Base-by-base conservation (phyloP, 2,888 invertebrate genomes). In the Drosophila colorata region DNA sequence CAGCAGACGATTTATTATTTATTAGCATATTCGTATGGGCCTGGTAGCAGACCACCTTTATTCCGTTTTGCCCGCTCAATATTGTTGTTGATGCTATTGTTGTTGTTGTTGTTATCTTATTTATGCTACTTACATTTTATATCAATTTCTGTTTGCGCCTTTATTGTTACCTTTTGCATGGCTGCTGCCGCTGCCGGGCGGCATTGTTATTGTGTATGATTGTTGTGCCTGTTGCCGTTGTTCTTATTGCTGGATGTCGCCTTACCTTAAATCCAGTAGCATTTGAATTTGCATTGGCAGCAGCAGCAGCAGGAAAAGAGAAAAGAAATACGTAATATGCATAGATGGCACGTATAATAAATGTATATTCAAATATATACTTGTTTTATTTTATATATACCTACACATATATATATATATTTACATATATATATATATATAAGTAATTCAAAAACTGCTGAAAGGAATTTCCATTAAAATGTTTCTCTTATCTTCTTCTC, bases 381-480 rank as follows among this genome's bases (percentile, higher is more conserved):
- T 37, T 28, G 28, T 28, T 57, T 41, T 23, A 14, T 46, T 65
- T 57, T 43, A 40, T 44, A 67, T 47, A 58, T 57, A 56, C 20
- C 11, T 57, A 35, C 49, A 58, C 59, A 73, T 67, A 79, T 74
- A 64, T 66, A 51, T 69, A n/a, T n/a, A n/a, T n/a, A n/a, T n/a
- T n/a, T n/a, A n/a, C n/a, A 68, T 73, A 47, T 52, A 38, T 52
- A 49, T 40, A 44, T 58, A 59, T 59, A 41, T 46, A 80, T 78
- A 88, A 72, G 79, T 79, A 88, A 78, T 85, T 79, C 79, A 77
- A 87, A 81, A 88, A 79, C 85, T 88, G 86, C 82, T 85, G 70
- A 79, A 87, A 87, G 80, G 70, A 87, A 86, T 86, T 86, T 82
- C 87, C 86, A 86, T 86, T 86, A 86, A 86, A 85, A 88, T 78